phyloP scores from a whole-genome alignment of 2,113 vertebrate genomes.

The Furnarius figulus region DNA sequence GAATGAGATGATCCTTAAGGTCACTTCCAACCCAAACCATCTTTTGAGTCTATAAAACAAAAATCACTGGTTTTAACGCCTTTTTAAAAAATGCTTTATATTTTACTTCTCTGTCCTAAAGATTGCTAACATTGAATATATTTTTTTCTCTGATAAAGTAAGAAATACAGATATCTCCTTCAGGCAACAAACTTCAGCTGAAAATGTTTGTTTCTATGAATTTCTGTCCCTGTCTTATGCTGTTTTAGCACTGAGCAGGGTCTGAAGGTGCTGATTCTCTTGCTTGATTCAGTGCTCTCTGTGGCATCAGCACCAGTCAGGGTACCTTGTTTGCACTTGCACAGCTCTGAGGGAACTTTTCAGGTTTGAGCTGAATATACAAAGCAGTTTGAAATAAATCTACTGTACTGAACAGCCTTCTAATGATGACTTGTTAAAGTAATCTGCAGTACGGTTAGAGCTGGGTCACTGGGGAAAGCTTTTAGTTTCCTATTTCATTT shows the following conservation, averaged over 20 bases:
- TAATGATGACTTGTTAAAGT: background rate
- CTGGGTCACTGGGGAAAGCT: background rate
- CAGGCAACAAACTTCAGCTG: background rate
- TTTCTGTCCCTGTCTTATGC: background rate
- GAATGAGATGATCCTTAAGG: rapidly evolving
- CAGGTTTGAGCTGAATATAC: background rate
- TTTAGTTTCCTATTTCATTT: background rate
- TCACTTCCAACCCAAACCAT: background rate
- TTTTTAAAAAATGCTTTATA: background rate
- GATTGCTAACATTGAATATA: background rate
- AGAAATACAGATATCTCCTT: background rate
- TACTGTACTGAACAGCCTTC: background rate
- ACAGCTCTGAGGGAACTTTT: background rate
- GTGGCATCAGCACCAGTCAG: background rate
- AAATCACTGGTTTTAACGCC: background rate
- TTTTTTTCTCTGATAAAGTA: background rate
- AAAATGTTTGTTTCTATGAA: background rate
- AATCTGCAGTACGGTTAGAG: background rate
- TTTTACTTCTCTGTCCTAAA: background rate
- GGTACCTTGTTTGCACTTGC: background rate
- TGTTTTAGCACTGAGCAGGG: background rate
- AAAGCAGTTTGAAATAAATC: background rate
- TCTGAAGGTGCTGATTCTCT: background rate
- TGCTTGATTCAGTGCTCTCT: background rate
- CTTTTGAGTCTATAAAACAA: background rate